phyloP scores from a whole-genome alignment of 2,797 vertebrate species.

The Cyprinella venusta region DNA sequence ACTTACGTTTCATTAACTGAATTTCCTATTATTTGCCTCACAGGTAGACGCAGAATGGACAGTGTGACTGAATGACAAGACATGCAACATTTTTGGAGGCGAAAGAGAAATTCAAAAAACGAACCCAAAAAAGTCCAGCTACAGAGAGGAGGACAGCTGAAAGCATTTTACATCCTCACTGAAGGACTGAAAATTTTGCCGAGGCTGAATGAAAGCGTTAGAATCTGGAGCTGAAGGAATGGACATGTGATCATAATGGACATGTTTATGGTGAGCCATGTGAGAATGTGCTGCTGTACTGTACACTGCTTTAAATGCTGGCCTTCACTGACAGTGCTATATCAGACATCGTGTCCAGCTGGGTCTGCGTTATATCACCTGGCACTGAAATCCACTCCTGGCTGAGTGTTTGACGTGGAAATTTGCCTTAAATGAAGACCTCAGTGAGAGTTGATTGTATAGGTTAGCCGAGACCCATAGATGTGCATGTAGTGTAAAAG shows the following conservation, averaged over 20 bases:
- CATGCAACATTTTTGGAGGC: not conserved
- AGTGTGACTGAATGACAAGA: conserved; percentile 6
- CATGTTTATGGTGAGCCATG: conserved; percentile 2
- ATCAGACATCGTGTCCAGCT: conserved; percentile 14
- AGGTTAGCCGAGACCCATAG: not conserved
- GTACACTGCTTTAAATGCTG: conserved; percentile 3
- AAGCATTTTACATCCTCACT: not conserved
- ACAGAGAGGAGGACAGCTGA: conserved; percentile 15
- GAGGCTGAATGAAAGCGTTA: not conserved
- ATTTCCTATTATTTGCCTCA: not conserved
- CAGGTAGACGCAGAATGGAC: conserved; percentile 21
- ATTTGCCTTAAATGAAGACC: conserved; percentile 10
- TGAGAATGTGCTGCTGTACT: conserved; percentile 33
- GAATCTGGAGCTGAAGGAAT: not conserved
- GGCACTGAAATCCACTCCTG: conserved; percentile 24
- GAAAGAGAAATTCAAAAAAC: not conserved
- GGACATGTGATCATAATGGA: conserved; percentile 12
- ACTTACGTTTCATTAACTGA: not conserved
- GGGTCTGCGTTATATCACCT: conserved; percentile 28
- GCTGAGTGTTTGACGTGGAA: conserved; percentile 6
- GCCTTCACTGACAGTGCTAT: conserved; percentile 13
- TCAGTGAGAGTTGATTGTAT: conserved; percentile 13
- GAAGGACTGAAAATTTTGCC: not conserved
- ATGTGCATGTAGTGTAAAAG: not conserved
- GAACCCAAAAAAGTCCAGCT: not conserved